These are phyloP conservation scores for Peromyscus eremicus DNA, from an alignment of 2,797 vertebrate species.

Conservation along the genomic window DNA sequence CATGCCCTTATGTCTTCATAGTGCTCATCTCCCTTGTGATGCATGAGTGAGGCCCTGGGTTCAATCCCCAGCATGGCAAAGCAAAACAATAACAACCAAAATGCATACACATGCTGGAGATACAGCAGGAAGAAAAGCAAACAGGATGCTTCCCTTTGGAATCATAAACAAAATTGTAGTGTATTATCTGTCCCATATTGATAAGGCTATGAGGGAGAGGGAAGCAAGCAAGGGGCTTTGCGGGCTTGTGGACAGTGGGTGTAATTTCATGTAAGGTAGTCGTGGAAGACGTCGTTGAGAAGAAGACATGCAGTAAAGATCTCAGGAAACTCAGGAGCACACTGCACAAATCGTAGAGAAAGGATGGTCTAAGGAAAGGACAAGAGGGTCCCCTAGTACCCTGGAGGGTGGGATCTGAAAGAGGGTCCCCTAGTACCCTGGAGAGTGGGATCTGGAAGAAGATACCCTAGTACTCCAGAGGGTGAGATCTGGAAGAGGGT, in stretches of 20 bases:
- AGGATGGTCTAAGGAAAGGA: not conserved
- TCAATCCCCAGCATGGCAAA: not conserved
- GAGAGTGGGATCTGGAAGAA: not conserved
- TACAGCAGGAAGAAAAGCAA: not conserved
- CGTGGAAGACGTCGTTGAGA: not conserved
- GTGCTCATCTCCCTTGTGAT: not conserved
- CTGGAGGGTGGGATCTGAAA: not conserved
- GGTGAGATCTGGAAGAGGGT: not conserved
- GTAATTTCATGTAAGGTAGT: not conserved
- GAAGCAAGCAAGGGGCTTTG: not conserved
- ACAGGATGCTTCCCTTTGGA: not conserved
- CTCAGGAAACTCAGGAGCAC: not conserved
- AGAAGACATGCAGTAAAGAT: not conserved
- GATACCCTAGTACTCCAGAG: fast-evolving
- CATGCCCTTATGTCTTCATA: too few relatives aligned
- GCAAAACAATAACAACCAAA: not conserved
- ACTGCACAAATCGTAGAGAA: too few relatives aligned
- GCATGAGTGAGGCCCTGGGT: not conserved
- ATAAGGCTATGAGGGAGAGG: not conserved
- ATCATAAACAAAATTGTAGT: not conserved
- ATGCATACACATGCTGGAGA: not conserved
- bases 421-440: too few relatives aligned
- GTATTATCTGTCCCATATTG: not conserved
- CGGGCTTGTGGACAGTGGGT: not conserved
- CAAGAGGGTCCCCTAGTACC: not conserved